Percentiles rank a stretch among this genome's conserved stretches.
Conservation (phyloP, 2,113 vertebrate genomes). For the Colossoma macropomum region DNA sequence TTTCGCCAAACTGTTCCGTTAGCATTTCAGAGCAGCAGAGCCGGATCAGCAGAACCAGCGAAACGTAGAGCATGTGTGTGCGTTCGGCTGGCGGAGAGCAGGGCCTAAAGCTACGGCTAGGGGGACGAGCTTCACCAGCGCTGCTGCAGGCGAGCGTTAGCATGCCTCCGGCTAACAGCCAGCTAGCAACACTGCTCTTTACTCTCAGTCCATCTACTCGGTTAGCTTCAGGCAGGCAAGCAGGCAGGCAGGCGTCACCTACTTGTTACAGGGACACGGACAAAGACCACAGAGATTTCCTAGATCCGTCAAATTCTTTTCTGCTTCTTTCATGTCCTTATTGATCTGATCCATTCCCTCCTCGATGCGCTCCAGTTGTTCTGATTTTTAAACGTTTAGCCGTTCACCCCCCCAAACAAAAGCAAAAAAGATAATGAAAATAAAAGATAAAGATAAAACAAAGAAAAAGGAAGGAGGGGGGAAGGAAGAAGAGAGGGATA, state of each 20-base stretch:
- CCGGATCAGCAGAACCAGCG: constrained; percentile 7
- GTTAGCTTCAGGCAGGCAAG: constrained; percentile 28
- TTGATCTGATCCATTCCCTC: constrained; percentile 99
- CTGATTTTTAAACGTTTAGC: constrained; percentile 87
- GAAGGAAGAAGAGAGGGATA: constrained; percentile 81
- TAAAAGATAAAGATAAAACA: constrained; percentile 79
- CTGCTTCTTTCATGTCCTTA: constrained; percentile 98
- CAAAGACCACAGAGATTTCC: constrained; percentile 86
- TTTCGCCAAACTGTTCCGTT: not conserved
- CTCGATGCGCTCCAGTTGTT: constrained; percentile 99
- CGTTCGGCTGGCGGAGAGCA: constrained; percentile 28
- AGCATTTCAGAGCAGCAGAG: constrained; percentile 36
- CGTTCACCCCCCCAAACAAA: constrained; percentile 63
- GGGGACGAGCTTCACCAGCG: constrained; percentile 1
- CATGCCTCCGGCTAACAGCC: constrained; percentile 85
- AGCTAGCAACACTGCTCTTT: constrained; percentile 5
- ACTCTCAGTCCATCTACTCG: not conserved
- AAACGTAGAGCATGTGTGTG: constrained; percentile 16
- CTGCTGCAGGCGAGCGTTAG: constrained; percentile 65
- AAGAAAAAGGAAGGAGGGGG: constrained; percentile 78
- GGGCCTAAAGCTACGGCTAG: constrained; percentile 38
- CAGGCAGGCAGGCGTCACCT: constrained; percentile 82
- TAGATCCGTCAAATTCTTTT: constrained; percentile 88
- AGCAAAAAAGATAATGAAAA: constrained; percentile 84
- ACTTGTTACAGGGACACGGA: constrained; percentile 86